Base-by-base conservation (phyloP, 2,888 invertebrate species). In the Xanthia icteritia region DNA sequence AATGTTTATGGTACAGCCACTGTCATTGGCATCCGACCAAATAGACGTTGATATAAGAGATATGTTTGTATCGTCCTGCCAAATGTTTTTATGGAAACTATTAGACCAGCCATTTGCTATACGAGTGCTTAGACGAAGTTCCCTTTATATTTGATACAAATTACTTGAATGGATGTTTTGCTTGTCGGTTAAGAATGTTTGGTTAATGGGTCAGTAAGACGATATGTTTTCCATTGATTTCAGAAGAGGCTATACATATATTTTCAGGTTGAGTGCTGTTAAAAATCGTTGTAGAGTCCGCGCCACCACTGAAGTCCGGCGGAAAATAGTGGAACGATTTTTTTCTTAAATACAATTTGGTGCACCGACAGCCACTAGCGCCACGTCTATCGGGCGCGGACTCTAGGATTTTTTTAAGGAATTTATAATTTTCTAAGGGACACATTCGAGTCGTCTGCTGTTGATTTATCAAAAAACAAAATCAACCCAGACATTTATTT, bases 21-120 rank as follows among this genome's bases (percentile, higher is more conserved):
- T 69, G 20, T 58, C 45, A 73, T 80, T 87, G 87, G 87, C 88
- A 77, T 31, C 2, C 2, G 31, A 77, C 88, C 88, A 88, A 87
- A 86, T 78, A 75, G 81, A 64, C 67, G 63, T 61, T 69, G 74
- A 87, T 88, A 82, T 70, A 77, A 79, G 76, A 76, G 74, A 81
- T 78, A 73, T 65, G 68, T 76, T 64, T 79, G 81, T 81, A 67
- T 70, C 42, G 31, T 27, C 15, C 20, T 82, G 82, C 86, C 88
- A 88, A 87, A 86, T 87, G 76, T 88, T 87, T 86, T 82, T 82
- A 88, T 83, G 60, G 73, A 73, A 75, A 78, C 77, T 73, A 68
- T 83, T 83, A 77, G 76, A 70, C n/a, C 48, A 23, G 42, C 71
- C 56, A 68, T 82, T 81, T 39, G 27, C 39, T 61, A 36, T 65